phyloP scores from a whole-genome alignment of 2,797 vertebrate genomes.

The Champsocephalus gunnari region DNA sequence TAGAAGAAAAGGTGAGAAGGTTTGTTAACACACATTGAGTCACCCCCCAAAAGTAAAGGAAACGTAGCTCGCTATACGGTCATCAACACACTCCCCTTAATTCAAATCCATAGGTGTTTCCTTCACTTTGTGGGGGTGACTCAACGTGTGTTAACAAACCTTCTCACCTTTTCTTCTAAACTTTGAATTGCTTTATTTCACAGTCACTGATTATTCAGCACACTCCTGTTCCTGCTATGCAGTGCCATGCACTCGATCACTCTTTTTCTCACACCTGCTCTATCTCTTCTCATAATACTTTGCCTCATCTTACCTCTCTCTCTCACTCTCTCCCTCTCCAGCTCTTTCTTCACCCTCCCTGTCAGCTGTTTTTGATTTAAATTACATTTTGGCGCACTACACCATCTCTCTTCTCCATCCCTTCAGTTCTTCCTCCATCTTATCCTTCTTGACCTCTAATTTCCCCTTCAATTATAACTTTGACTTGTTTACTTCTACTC shows the following conservation, averaged over 20 bases:
- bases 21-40: too few species aligned
- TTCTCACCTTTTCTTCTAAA: slow-evolving; percentile 23
- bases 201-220: slow-evolving; percentile 58
- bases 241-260: slow-evolving; percentile 33
- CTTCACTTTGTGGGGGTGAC: slow-evolving; percentile 18
- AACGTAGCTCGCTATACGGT: too few species aligned
- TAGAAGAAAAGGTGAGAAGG: too few species aligned
- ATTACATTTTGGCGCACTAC: slow-evolving; percentile 32
- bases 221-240: slow-evolving; percentile 32
- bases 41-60: too few species aligned
- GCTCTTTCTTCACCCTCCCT: too few species aligned
- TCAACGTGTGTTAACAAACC: slow-evolving; percentile 19
- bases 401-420: slow-evolving; percentile 5
- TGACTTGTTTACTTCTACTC: slow-evolving; percentile 42
- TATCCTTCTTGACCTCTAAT: slow-evolving; percentile 32
- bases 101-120: slow-evolving; percentile 45
- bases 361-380: slow-evolving; percentile 26
- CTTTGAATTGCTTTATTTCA: slow-evolving; percentile 14
- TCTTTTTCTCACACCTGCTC: slow-evolving; percentile 54
- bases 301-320: slow-evolving; percentile 34
- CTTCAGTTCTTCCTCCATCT: slow-evolving; percentile 10
- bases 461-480: slow-evolving; percentile 38
- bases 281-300: slow-evolving; percentile 55
- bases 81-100: slow-evolving; percentile 8
- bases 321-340: neutral